Percentiles rank a stretch among this genome's conserved stretches.
phyloP scores from a whole-genome alignment of 2,797 vertebrate genomes.

The Masticophis lateralis region DNA sequence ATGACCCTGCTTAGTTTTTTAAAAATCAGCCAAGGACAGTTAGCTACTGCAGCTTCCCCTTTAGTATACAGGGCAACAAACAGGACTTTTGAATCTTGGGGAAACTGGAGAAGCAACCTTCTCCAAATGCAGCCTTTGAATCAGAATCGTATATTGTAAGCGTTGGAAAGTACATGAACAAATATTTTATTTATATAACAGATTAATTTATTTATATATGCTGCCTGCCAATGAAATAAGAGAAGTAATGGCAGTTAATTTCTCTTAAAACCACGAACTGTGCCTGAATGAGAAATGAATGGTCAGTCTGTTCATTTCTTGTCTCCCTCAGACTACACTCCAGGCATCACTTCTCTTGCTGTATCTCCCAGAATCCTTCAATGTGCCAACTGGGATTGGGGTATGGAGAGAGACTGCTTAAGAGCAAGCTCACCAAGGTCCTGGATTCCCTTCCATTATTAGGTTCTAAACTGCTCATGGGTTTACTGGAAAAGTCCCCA shows the following conservation, averaged over 20 bases:
- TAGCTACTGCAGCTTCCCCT: not conserved
- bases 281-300: not conserved
- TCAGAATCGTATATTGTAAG: not conserved
- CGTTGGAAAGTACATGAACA: not conserved
- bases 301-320: not conserved
- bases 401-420: not conserved
- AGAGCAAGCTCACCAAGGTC: not conserved
- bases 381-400: not conserved
- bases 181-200: not conserved
- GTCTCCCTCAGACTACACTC: not conserved
- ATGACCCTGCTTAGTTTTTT: not conserved
- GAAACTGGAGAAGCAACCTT: not conserved
- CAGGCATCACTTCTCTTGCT: not conserved
- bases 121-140: not conserved
- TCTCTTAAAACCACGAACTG: not conserved
- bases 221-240: not conserved
- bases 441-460: not conserved
- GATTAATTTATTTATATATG: not conserved
- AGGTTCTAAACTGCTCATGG: not conserved
- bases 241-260: not conserved
- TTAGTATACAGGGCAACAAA: not conserved
- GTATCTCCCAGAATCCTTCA: not conserved
- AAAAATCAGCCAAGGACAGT: not conserved
- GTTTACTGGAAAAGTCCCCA: not conserved
- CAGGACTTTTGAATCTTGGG: not conserved